Evolutionary conservation across 2,797 vertebrate species (phyloP).

Genomic region (Zenarchopterus dispar): DNA sequence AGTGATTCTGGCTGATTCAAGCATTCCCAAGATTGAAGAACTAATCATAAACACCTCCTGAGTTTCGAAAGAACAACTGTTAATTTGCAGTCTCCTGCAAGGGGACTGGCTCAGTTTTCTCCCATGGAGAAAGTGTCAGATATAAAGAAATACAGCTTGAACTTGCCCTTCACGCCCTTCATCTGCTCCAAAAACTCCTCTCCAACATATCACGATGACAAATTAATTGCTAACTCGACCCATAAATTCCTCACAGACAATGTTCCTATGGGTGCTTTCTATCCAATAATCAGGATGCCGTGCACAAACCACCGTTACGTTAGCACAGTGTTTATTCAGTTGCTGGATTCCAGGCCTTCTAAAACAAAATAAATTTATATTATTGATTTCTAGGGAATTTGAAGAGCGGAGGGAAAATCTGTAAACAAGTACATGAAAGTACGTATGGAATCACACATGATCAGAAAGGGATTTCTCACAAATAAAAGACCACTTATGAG

Average conservation of each 20-base stretch:
- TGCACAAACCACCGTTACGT: slow-evolving; percentile 5
- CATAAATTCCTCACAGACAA: background rate
- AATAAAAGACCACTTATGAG: no score
- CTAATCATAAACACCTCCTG: background rate
- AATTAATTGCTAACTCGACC: slow-evolving; percentile 6
- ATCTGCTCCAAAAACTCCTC: slow-evolving; percentile 16
- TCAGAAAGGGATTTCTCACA: no score
- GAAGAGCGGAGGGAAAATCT: slow-evolving; percentile 5
- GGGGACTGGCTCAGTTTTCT: slow-evolving; percentile 22
- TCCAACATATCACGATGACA: background rate
- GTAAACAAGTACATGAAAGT: background rate
- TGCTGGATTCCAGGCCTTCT: background rate
- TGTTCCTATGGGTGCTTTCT: slow-evolving; percentile 5
- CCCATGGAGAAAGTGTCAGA: slow-evolving; percentile 12
- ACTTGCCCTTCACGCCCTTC: background rate
- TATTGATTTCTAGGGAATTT: slow-evolving; percentile 19
- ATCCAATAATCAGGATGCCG: slow-evolving; percentile 15
- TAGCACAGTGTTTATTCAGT: slow-evolving; percentile 8
- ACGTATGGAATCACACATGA: no score
- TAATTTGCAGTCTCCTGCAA: slow-evolving; percentile 16
- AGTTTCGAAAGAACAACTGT: background rate
- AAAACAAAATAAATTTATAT: slow-evolving; percentile 3
- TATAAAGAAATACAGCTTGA: slow-evolving; percentile 16
- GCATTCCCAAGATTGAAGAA: background rate
- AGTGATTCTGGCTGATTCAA: background rate